A percentile compares a stretch with the other conserved stretches of the same genome.
phyloP scores from a whole-genome alignment of 2,888 invertebrate genomes.

The Tipula confusa region DNA sequence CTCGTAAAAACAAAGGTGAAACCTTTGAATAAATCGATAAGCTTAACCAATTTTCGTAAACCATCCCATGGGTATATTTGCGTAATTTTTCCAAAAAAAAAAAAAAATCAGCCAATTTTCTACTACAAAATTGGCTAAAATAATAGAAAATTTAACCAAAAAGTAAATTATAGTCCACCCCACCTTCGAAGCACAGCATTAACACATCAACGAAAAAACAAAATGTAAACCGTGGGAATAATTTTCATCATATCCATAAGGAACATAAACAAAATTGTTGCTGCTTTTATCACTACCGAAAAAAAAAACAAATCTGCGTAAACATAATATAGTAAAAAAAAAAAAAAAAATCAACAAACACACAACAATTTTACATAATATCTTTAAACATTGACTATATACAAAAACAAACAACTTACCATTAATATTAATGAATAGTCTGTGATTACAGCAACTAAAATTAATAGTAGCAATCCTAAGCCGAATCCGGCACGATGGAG shows the following conservation, averaged over 20 bases:
- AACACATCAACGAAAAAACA: neutral
- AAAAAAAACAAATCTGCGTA: neutral
- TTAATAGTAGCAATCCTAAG: slow-evolving; percentile 64
- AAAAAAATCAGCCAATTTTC: neutral
- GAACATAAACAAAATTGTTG: neutral
- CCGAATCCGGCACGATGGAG: slow-evolving; percentile 76
- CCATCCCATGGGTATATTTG: neutral
- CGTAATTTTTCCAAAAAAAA: neutral
- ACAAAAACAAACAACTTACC: slow-evolving; percentile 53
- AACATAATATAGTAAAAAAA: neutral
- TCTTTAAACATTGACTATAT: neutral
- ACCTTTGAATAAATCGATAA: too few species aligned
- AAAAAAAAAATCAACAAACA: too few species aligned
- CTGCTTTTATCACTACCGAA: neutral
- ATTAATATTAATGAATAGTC: slow-evolving; percentile 78
- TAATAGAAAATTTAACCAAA: neutral
- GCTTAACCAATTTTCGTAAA: neutral
- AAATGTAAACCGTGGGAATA: neutral
- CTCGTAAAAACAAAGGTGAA: too few species aligned
- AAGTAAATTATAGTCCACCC: neutral
- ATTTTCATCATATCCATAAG: neutral
- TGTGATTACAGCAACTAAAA: slow-evolving; percentile 69
- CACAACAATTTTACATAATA: neutral
- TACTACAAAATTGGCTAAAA: neutral
- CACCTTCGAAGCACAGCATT: neutral